Percentiles rank a stretch among this genome's conserved stretches.
These are phyloP conservation scores for Podarcis raffonei DNA, from an alignment of 2,113 vertebrate species.

Conservation along the genomic window DNA sequence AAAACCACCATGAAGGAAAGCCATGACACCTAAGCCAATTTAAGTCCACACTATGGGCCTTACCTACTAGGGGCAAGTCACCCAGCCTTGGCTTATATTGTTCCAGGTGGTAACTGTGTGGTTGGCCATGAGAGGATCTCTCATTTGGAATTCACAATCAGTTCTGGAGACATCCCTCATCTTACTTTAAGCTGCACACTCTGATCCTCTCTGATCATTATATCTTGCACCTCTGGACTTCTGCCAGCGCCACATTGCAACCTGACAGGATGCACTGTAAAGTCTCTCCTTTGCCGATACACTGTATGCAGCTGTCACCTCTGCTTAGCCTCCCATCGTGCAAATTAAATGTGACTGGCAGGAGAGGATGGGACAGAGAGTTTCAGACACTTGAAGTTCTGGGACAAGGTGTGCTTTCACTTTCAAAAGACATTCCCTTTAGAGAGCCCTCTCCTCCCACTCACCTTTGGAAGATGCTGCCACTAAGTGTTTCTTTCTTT, in stretches of 20 bases:
- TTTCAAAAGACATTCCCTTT: neutral
- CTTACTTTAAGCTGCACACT: slow-evolving; percentile 38
- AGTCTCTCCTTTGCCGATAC: neutral
- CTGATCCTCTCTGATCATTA: slow-evolving; percentile 36
- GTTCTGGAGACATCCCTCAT: neutral
- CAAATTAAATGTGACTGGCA: slow-evolving; percentile 20
- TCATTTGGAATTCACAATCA: neutral
- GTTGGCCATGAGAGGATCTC: neutral
- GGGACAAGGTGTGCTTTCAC: neutral
- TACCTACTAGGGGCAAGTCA: neutral
- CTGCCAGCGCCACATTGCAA: slow-evolving; percentile 2
- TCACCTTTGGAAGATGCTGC: neutral
- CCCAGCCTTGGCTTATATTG: neutral
- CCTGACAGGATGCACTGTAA: slow-evolving; percentile 14
- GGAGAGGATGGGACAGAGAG: neutral
- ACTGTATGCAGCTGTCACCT: slow-evolving; percentile 1
- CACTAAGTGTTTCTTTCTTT: neutral
- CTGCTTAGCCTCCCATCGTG: slow-evolving; percentile 19
- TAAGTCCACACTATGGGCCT: neutral
- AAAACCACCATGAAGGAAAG: neutral
- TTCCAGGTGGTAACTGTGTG: neutral
- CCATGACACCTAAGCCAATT: neutral
- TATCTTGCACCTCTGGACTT: slow-evolving; percentile 21
- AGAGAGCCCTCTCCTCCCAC: too few relatives aligned
- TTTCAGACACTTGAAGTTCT: neutral